phyloP scores from a whole-genome alignment of 2,113 vertebrate genomes.

The Pomatostomus ruficeps region DNA sequence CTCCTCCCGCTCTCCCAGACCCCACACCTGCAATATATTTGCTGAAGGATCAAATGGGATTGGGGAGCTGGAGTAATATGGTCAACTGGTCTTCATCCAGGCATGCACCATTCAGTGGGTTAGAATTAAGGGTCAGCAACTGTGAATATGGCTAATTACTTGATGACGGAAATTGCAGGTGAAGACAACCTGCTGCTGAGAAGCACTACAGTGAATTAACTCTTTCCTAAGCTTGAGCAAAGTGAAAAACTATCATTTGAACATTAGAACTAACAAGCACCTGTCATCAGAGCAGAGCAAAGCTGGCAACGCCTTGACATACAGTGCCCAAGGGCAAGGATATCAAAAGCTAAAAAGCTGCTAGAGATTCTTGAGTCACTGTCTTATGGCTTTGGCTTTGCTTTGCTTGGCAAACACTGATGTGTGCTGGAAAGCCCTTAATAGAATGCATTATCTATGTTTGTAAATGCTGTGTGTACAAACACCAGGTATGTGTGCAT shows the following conservation, averaged over 20 bases:
- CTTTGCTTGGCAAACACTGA: neutral
- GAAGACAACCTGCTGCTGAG: conserved; percentile 69
- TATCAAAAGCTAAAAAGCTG: conserved; percentile 31
- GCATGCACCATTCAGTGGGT: conserved; percentile 65
- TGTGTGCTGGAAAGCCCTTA: neutral
- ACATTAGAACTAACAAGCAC: conserved; percentile 63
- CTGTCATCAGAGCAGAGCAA: conserved; percentile 46
- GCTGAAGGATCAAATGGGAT: conserved; percentile 61
- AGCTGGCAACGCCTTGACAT: conserved; percentile 39
- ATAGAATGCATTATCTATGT: neutral
- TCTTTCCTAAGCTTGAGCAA: conserved; percentile 61
- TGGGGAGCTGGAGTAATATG: conserved; percentile 61
- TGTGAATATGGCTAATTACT: conserved; percentile 76
- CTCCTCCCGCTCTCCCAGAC: neutral
- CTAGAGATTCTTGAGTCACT: neutral
- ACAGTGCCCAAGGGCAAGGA: neutral
- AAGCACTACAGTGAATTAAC: conserved; percentile 64
- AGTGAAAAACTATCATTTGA: conserved; percentile 62
- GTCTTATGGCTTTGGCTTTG: neutral
- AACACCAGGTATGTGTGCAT: neutral
- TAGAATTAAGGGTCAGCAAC: conserved; percentile 70
- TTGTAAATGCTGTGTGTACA: neutral
- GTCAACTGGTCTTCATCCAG: conserved; percentile 71
- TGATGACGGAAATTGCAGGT: conserved; percentile 68
- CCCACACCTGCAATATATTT: conserved; percentile 69